Conservation (phyloP, 1,140 invertebrate species). For the Drosophila sucinea region DNA sequence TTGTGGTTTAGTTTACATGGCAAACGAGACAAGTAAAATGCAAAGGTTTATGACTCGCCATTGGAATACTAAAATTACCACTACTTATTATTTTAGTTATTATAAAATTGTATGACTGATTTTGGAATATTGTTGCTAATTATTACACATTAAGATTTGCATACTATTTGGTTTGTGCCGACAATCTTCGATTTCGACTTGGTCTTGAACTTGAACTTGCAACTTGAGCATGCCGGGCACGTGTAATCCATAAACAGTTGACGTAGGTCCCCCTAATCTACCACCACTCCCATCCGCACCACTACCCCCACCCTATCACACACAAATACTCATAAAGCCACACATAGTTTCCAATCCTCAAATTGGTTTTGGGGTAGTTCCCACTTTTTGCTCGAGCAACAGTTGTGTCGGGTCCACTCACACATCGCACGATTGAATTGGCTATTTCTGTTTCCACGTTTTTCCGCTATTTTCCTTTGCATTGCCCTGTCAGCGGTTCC, state of each 20-base stretch:
- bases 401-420: constrained; percentile 2
- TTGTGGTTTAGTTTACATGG: neutral
- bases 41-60: constrained; percentile 39
- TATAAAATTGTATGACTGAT: constrained; percentile 12
- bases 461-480: constrained; percentile 13
- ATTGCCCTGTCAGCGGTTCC: constrained; percentile 37
- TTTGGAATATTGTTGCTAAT: constrained; percentile 46
- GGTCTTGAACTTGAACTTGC: constrained; percentile 30
- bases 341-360: neutral
- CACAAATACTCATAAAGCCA: neutral
- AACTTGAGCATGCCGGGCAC: constrained; percentile 52
- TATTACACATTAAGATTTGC: constrained; percentile 49
- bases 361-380: constrained; percentile 1
- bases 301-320: constrained; percentile 3
- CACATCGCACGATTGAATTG: neutral
- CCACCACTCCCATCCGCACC: neutral
- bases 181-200: neutral
- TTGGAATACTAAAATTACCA: constrained; percentile 18
- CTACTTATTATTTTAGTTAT: neutral
- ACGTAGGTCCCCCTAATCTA: constrained; percentile 37
- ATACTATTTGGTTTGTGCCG: constrained; percentile 25
- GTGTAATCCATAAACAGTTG: constrained; percentile 72
- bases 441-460: constrained; percentile 3
- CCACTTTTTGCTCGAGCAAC: neutral
- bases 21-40: constrained; percentile 40